A percentile compares a stretch with the other conserved stretches of the same genome.
These are phyloP conservation scores for Drosophila watanabei DNA, from an alignment of 1,140 invertebrate genomes.

Conservation along the genomic window DNA sequence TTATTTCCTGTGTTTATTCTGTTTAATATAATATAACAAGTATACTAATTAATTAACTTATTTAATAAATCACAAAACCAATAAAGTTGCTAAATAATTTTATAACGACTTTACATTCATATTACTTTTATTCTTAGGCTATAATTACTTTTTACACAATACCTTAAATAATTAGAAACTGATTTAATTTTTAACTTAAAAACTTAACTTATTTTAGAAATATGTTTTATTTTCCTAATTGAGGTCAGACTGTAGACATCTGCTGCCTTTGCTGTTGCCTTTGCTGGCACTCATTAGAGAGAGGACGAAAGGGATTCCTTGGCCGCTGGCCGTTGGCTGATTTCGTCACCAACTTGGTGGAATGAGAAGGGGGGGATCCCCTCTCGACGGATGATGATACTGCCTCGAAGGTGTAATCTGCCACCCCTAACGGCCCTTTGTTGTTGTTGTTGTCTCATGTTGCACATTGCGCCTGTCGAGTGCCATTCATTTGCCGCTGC, in stretches of 20 bases:
- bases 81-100: background rate
- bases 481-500: conserved; percentile 63
- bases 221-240: background rate
- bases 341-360: conserved; percentile 23
- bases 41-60: background rate
- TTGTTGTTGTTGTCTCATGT: conserved; percentile 55
- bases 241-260: conserved; percentile 29
- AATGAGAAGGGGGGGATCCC: background rate
- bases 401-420: conserved; percentile 56
- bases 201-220: background rate
- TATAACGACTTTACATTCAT: background rate
- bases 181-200: background rate
- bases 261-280: conserved; percentile 9
- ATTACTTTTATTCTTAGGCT: background rate
- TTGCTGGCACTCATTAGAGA: conserved; percentile 45
- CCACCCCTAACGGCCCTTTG: conserved; percentile 8
- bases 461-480: conserved; percentile 78
- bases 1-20: background rate
- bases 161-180: no score
- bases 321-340: conserved; percentile 41
- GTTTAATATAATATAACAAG: background rate
- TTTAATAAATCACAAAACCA: background rate
- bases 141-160: background rate
- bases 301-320: conserved; percentile 26
- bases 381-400: conserved; percentile 8